Base-by-base conservation (phyloP, 2,888 invertebrate genomes). In the Steromphala cineraria region DNA sequence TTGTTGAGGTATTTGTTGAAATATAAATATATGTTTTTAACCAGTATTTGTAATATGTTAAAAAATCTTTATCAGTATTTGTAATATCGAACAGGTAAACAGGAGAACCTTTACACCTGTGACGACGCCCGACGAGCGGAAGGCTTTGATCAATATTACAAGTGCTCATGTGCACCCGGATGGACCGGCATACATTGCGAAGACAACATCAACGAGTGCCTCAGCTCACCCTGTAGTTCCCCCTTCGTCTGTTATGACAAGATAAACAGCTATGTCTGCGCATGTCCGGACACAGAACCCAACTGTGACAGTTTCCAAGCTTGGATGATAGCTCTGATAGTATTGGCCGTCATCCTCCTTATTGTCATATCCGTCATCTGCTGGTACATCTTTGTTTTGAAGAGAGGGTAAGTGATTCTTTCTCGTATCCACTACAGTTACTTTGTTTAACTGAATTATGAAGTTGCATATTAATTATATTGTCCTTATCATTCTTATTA, bases 301-400 rank as follows among this genome's bases (percentile, higher is more conserved):
- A 56, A 79, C 36, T 84, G 83, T 55, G 82, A 84, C 36, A 82
- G 82, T 2, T 21, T 82, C 31, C 77, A 82, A 40, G 80, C 82
- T 5, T 84, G 83, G 83, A 82, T 84, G 80, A 79, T 82, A 17
- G 82, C 53, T 15, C 17, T 82, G 31, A 77, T 82, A 10, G 82
- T 82, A 7, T 31, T 82, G 40, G 53, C 67, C 40, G 67, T 78
- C 10, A n/a, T 78, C 8, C n/a, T 78, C n/a, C 7, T 67, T 24
- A 67, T 52, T 7, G 40, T 67, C 24, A 40, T 67, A 1, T 46
- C 62, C 15, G 19, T 46, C 0, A 36, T 78, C 5, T 21, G 28
- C 46, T 78, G 56, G 24, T 78, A 78, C 46, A 40, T 67, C 15
- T 78, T 36, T n/a, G 17, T 78, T n/a, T 21, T 78, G 17, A 78